These are phyloP conservation scores for Bambusicola thoracicus DNA, from an alignment of 2,113 vertebrate genomes.

Conservation along the genomic window DNA sequence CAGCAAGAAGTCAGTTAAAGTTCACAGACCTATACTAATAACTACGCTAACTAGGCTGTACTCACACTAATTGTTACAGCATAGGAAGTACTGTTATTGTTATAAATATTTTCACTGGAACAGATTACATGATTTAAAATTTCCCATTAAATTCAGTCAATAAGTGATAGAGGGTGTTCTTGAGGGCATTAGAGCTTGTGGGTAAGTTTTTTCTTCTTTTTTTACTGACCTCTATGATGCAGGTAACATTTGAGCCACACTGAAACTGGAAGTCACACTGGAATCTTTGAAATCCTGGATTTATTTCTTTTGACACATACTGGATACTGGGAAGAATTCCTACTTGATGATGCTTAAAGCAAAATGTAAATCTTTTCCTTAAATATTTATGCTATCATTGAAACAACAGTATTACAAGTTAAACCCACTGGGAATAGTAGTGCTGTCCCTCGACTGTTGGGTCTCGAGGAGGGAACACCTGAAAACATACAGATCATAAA, in stretches of 20 bases:
- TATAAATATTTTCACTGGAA: not conserved
- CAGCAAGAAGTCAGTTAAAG: not conserved
- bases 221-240: not conserved
- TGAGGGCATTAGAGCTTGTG: not conserved
- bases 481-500: not conserved
- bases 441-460: not conserved
- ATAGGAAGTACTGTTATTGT: not conserved
- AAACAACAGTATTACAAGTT: not conserved
- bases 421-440: not conserved
- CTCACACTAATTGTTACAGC: not conserved
- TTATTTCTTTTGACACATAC: not conserved
- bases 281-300: not conserved
- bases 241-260: not conserved
- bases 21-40: not conserved
- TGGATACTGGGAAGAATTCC: not conserved
- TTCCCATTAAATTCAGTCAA: not conserved
- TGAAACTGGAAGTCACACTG: not conserved
- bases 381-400: not conserved
- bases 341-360: not conserved
- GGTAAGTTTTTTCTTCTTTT: not conserved
- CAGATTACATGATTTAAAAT: not conserved
- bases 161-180: not conserved
- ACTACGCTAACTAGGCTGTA: not conserved
- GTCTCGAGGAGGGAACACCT: not conserved
- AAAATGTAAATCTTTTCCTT: not conserved